Base-by-base conservation (phyloP, 2,888 invertebrate species). In the Netelia inedita region DNA sequence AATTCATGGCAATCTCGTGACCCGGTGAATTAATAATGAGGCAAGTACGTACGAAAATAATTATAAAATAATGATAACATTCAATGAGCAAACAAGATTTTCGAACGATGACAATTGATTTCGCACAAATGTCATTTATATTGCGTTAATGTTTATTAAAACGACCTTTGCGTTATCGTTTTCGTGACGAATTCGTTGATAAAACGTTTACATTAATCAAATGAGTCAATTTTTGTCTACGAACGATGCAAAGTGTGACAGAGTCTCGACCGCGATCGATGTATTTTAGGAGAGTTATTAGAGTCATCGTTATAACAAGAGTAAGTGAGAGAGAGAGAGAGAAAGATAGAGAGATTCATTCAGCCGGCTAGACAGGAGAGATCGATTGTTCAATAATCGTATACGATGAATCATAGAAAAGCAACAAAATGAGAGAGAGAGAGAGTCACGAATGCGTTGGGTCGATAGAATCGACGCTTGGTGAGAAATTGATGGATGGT, bases 401-500 rank as follows among this genome's bases (percentile, higher is more conserved):
- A 50, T 14, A 63, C 28, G n/a, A 75, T 72, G 61, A 75, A 73
- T 68, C 72, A 82, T 66, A 61, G 53, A 76, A 53, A 69, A 69
- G 55, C 50, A 59, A 71, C n/a, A 55, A 84, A 76, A 41, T 43
- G 80, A 69, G 68, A 59, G 46, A 50, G 61, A 21, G 11, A 28
- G 72, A 16, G 23, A 53, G 19, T 59, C 57, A 66, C 14, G 68
- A 41, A 59, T 55, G 53, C 55, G 43, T 75, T 55, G 69, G 16
- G 41, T 16, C 21, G 63, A 59, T 59, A 57, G 14, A 43, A 65
- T 69, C 80, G 53, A 81, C 8, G 19, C 75, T 68, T 28, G n/a
- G 72, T 63, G 79, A 68, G 43, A 43, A 79, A 69, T n/a, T 80
- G 86, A 86, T 85, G 76, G 84, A 86, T 85, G 23, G 78, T 65